Base-by-base conservation (phyloP, 2,113 vertebrate genomes). In the Bombycilla garrulus region DNA sequence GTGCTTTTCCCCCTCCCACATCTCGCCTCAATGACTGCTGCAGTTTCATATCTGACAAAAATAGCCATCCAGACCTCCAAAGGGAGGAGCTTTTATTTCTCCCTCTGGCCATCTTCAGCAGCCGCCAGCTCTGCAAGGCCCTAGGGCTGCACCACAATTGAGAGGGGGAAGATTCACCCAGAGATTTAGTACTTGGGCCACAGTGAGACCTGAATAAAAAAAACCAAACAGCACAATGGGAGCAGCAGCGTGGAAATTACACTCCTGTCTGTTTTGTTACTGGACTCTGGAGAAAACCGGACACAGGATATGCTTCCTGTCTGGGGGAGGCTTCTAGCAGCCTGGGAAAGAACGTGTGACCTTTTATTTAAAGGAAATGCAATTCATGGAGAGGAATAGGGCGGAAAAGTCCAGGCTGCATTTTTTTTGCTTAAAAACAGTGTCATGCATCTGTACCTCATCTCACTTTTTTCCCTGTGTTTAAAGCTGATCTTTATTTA, bases 291-390 rank as follows among this genome's bases (percentile, higher is more conserved):
- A 85, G 93, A 92, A 92, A 94, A 83, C 76, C 85, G 54, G 93
- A 90, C 91, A 90, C 79, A 90, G 90, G 94, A 92, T 92, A 81
- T 1, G 5, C 48, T 95, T 95, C 95, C 93, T 96, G 90, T 53
- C 44, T 61, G 50, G 26, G 42, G 29, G 95, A 86, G 60, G 58
- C 56, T 93, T 33, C 25, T 25, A 69, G 79, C 62, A 86, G 53
- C 62, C 91, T 2, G 3, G 50, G 72, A 84, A 69, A 86, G 54
- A 93, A 91, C 67, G 64, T 64, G 85, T 45, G 82, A 86, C 74
- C 67, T 81, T 95, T 86, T 64, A 65, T 44, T 88, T 77, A 91
- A 44, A 81, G 83, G 93, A 94, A 96, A 87, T 57, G 9, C 20
- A 88, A 71, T 36, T 48, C 0, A 1, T 70, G 42, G 35, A 94